Percentiles rank a stretch among this genome's conserved stretches.
phyloP scores from a whole-genome alignment of 2,113 vertebrate species.

The Piaya cayana region DNA sequence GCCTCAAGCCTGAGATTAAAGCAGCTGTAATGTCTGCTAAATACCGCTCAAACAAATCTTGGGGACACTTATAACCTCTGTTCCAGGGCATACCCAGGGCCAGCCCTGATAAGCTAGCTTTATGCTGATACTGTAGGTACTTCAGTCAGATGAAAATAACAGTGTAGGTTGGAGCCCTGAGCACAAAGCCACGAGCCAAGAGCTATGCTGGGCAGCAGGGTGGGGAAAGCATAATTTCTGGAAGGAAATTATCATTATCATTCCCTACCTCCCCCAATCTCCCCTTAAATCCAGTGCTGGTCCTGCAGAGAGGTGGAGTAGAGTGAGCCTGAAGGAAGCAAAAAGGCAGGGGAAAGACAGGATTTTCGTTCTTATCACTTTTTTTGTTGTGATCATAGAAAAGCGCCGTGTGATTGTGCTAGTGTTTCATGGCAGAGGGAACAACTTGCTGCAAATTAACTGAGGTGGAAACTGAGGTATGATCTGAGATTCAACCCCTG shows the following conservation, averaged over 20 bases:
- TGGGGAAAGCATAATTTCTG: neutral
- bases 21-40: neutral
- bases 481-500: neutral
- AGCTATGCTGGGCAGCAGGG: neutral
- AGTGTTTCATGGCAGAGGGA: neutral
- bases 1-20: neutral
- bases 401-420: neutral
- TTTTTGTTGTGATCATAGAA: neutral
- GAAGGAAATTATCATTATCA: neutral
- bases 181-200: neutral
- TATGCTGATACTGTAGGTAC: neutral
- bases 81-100: neutral
- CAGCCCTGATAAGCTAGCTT: neutral
- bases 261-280: fast-evolving
- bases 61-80: neutral
- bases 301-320: neutral
- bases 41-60: no score
- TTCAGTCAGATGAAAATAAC: neutral
- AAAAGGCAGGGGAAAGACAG: neutral
- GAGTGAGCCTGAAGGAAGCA: neutral
- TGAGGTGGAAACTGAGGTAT: neutral
- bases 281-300: neutral
- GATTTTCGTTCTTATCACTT: neutral
- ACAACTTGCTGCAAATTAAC: neutral
- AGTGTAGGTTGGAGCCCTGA: neutral